These are phyloP conservation scores for Nebria salina DNA, from an alignment of 2,888 invertebrate species.

Conservation along the genomic window DNA sequence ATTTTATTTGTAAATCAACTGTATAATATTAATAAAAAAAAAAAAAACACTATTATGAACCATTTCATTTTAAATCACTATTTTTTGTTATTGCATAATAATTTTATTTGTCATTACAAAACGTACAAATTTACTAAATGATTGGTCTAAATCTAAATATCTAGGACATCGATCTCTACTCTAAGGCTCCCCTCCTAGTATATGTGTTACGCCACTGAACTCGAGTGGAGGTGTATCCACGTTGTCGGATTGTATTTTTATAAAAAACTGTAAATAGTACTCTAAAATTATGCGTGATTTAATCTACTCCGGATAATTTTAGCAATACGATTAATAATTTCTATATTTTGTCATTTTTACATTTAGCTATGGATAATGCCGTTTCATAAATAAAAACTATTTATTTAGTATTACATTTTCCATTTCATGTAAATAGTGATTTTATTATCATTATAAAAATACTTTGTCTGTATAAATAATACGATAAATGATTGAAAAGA, in stretches of 20 bases:
- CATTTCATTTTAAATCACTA: constrained; percentile 36
- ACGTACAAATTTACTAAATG: constrained; percentile 8
- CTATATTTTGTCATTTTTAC: constrained; percentile 20
- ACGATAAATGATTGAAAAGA: constrained; percentile 18
- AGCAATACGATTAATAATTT: background rate
- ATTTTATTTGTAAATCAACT: constrained; percentile 63
- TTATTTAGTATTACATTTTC: constrained; percentile 10
- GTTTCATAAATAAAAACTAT: constrained; percentile 10
- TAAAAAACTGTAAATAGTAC: constrained; percentile 35
- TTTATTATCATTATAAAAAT: constrained; percentile 18
- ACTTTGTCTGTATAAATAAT: background rate
- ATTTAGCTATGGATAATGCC: constrained; percentile 7
- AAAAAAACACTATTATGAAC: constrained; percentile 48
- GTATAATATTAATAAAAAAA: constrained; percentile 62
- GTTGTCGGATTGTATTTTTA: constrained; percentile 44
- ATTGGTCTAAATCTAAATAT: constrained; percentile 15
- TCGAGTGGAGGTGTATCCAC: constrained; percentile 23
- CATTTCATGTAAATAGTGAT: constrained; percentile 4
- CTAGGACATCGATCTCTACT: constrained; percentile 42
- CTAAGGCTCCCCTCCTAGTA: constrained; percentile 22
- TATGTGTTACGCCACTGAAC: constrained; percentile 30
- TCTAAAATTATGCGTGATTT: constrained; percentile 26
- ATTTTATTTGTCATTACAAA: constrained; percentile 12
- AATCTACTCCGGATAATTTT: constrained; percentile 12
- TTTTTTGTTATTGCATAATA: constrained; percentile 6